Evolutionary conservation across 2,888 invertebrate species (phyloP).

Genomic region (Parnassius apollo): DNA sequence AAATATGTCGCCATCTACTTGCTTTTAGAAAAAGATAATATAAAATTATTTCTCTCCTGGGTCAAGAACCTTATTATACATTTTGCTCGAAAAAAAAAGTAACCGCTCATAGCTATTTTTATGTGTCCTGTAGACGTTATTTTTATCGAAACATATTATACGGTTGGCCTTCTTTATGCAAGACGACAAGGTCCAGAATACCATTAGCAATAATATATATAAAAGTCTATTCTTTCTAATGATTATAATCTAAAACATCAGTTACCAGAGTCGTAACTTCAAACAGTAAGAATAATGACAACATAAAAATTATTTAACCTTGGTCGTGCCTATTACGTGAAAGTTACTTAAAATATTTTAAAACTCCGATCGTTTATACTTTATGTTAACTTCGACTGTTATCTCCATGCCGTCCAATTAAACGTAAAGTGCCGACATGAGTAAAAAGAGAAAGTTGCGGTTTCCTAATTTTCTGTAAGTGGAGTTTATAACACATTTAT

Average conservation of each 20-base stretch:
- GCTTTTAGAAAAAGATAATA: not conserved
- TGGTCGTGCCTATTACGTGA: slow-evolving; percentile 33
- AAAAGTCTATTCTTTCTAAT: not conserved
- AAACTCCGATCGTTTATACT: slow-evolving; percentile 41
- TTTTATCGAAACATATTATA: not conserved
- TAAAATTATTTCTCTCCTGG: slow-evolving; percentile 5
- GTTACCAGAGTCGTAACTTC: slow-evolving; percentile 8
- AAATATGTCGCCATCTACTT: not conserved
- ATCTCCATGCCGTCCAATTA: slow-evolving; percentile 11
- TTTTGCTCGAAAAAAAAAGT: slow-evolving; percentile 8
- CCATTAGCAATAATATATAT: not conserved
- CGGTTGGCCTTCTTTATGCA: not conserved
- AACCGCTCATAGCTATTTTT: slow-evolving; percentile 3
- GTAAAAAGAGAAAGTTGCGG: slow-evolving; percentile 6
- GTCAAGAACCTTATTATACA: slow-evolving; percentile 23
- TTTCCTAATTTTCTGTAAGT: not conserved
- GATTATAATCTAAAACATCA: slow-evolving; percentile 16
- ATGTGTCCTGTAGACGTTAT: not conserved
- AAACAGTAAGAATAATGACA: slow-evolving; percentile 14
- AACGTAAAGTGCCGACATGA: not conserved
- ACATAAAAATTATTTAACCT: slow-evolving; percentile 23
- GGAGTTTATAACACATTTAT: not conserved
- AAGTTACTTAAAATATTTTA: slow-evolving; percentile 40
- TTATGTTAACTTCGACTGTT: slow-evolving; percentile 40
- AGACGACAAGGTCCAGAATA: no score